These are phyloP conservation scores for Pyrocoelia pectoralis DNA, from an alignment of 2,888 invertebrate species.

Conservation along the genomic window DNA sequence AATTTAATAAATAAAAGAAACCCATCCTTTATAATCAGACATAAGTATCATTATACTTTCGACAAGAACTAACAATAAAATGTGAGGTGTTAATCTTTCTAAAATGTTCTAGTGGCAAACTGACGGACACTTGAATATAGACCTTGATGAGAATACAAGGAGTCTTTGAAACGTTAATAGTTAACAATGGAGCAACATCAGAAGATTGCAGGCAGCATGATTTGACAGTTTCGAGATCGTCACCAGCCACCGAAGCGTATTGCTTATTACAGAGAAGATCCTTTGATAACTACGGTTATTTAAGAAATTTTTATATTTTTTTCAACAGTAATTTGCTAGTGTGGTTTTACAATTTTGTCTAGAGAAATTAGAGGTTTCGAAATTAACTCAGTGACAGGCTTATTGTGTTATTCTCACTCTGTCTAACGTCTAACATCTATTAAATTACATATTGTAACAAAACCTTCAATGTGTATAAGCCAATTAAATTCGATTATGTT, in stretches of 20 bases:
- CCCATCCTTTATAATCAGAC: slow-evolving; percentile 47
- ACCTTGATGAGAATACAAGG: slow-evolving; percentile 53
- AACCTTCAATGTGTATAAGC: too few species aligned
- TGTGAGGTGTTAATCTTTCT: slow-evolving; percentile 56
- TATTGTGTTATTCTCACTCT: too few species aligned
- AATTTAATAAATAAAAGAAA: slow-evolving; percentile 42
- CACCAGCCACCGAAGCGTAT: slow-evolving; percentile 40
- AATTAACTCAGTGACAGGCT: neutral
- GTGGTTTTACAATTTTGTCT: slow-evolving; percentile 7
- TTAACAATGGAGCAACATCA: slow-evolving; percentile 53
- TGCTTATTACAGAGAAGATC: slow-evolving; percentile 40
- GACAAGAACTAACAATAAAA: slow-evolving; percentile 51
- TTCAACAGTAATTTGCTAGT: slow-evolving; percentile 39
- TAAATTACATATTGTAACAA: too few species aligned
- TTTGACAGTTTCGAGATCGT: slow-evolving; percentile 48
- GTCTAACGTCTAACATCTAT: too few species aligned
- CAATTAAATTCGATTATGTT: too few species aligned
- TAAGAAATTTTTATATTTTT: slow-evolving; percentile 35
- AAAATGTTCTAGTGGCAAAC: slow-evolving; percentile 56
- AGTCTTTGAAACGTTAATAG: slow-evolving; percentile 51
- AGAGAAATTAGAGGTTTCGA: slow-evolving; percentile 24
- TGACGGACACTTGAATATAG: slow-evolving; percentile 55
- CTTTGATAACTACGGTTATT: slow-evolving; percentile 39
- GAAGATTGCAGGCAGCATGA: slow-evolving; percentile 51
- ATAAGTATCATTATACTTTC: slow-evolving; percentile 53